phyloP scores from a whole-genome alignment of 2,797 vertebrate genomes.

The Chromobotia macracanthus region DNA sequence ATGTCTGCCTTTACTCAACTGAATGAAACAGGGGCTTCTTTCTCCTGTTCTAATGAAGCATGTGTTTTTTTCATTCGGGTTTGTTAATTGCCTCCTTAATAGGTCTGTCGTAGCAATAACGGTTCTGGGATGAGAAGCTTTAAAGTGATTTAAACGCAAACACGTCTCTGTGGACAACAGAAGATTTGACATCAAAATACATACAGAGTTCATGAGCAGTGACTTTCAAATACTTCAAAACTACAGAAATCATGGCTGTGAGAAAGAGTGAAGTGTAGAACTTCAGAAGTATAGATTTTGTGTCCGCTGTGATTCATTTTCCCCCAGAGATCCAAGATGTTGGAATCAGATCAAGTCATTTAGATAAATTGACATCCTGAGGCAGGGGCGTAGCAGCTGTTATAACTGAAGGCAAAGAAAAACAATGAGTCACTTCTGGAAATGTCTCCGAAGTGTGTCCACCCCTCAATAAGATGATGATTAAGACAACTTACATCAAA shows the following conservation, averaged over 20 bases:
- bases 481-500: neutral
- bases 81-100: conserved; percentile 35
- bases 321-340: neutral
- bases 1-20: conserved; percentile 28
- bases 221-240: conserved; percentile 1
- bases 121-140: neutral
- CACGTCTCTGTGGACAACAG: conserved; percentile 13
- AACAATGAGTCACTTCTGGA: neutral
- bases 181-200: conserved; percentile 4
- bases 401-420: neutral
- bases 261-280: conserved; percentile 11
- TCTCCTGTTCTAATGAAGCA: conserved; percentile 9
- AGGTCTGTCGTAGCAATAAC: conserved; percentile 1
- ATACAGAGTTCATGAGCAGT: neutral
- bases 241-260: neutral
- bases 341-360: conserved; percentile 23
- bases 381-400: neutral
- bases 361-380: conserved; percentile 16
- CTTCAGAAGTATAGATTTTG: conserved; percentile 24
- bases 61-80: neutral
- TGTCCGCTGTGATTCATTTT: conserved; percentile 10
- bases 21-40: conserved; percentile 12
- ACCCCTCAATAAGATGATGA: neutral
- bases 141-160: neutral
- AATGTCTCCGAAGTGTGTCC: neutral